Evolutionary conservation across 2,113 vertebrate genomes (phyloP).

Genomic region (Cololabis saira): DNA sequence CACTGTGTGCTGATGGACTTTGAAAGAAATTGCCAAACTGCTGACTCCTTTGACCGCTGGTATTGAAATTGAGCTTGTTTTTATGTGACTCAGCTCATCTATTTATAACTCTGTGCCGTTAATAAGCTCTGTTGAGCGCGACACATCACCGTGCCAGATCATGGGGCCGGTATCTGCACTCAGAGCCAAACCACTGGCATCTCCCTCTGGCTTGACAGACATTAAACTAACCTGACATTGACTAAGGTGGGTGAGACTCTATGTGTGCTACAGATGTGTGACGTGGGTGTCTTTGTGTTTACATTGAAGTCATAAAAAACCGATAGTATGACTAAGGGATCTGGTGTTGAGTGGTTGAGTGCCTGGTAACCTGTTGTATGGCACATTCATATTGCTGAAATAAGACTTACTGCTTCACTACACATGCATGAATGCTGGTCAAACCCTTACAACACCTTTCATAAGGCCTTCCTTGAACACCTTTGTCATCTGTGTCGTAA

Average conservation of each 20-base stretch:
- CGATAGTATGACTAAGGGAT: slow-evolving; percentile 16
- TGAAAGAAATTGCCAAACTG: slow-evolving; percentile 50
- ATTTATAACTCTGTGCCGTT: slow-evolving; percentile 68
- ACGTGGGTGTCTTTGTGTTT: slow-evolving; percentile 2
- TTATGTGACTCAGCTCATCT: slow-evolving; percentile 66
- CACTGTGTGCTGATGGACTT: slow-evolving; percentile 19
- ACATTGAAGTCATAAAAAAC: slow-evolving; percentile 15
- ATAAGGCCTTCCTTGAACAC: slow-evolving; percentile 35
- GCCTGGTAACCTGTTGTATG: slow-evolving; percentile 44
- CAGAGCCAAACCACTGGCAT: slow-evolving; percentile 23
- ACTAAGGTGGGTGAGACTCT: slow-evolving; percentile 38
- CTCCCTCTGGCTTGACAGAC: slow-evolving; percentile 38
- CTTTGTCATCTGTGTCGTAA: slow-evolving; percentile 63
- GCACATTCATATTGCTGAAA: slow-evolving; percentile 70
- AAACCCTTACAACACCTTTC: slow-evolving; percentile 57
- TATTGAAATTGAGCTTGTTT: slow-evolving; percentile 57
- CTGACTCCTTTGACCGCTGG: slow-evolving; percentile 67
- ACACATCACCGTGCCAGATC: slow-evolving; percentile 41
- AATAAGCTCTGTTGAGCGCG: slow-evolving; percentile 49
- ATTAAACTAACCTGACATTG: slow-evolving; percentile 67
- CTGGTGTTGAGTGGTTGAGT: slow-evolving; percentile 14
- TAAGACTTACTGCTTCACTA: slow-evolving; percentile 41
- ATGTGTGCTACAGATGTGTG: slow-evolving; percentile 5
- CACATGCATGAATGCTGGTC: slow-evolving; percentile 57
- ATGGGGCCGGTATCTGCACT: slow-evolving; percentile 30